A percentile compares a stretch with the other conserved stretches of the same genome.
Conservation (phyloP, 2,797 vertebrate genomes). For the Enteromius fasciolatus region DNA sequence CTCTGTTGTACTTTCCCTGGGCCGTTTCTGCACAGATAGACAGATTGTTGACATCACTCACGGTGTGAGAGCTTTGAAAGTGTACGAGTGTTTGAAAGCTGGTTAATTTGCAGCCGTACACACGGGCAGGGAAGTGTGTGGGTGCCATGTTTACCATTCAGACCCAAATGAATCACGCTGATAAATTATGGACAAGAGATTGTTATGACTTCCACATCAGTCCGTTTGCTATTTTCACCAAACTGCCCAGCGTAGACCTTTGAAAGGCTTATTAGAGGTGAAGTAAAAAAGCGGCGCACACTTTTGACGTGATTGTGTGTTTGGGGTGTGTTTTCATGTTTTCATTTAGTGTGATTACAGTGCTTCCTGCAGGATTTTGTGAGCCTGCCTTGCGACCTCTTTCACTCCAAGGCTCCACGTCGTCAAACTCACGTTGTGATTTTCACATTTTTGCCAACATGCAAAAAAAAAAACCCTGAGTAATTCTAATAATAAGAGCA, state of each 20-base stretch:
- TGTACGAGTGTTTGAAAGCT: slow-evolving; percentile 22
- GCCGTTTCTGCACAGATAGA: slow-evolving; percentile 40
- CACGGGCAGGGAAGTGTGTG: slow-evolving; percentile 47
- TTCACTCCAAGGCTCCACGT: neutral
- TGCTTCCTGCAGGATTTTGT: neutral
- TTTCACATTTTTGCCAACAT: neutral
- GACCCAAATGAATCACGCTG: slow-evolving; percentile 62
- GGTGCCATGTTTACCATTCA: slow-evolving; percentile 63
- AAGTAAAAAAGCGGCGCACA: neutral
- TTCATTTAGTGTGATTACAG: slow-evolving; percentile 43
- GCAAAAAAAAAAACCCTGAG: neutral
- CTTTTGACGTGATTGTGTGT: slow-evolving; percentile 16
- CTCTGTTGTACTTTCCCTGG: slow-evolving; percentile 32
- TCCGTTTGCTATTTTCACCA: slow-evolving; percentile 23
- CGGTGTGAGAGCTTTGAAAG: slow-evolving; percentile 60
- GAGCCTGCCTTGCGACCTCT: neutral
- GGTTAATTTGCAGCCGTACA: slow-evolving; percentile 16
- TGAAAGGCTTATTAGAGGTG: slow-evolving; percentile 16
- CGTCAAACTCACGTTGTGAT: no score
- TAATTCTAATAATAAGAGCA: no score
- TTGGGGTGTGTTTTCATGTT: slow-evolving; percentile 34
- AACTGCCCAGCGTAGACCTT: slow-evolving; percentile 20
- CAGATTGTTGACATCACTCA: slow-evolving; percentile 61
- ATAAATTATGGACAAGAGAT: slow-evolving; percentile 59
- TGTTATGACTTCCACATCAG: slow-evolving; percentile 60